Conservation (phyloP, 2,888 invertebrate genomes). For the Chloroclysta siterata region DNA sequence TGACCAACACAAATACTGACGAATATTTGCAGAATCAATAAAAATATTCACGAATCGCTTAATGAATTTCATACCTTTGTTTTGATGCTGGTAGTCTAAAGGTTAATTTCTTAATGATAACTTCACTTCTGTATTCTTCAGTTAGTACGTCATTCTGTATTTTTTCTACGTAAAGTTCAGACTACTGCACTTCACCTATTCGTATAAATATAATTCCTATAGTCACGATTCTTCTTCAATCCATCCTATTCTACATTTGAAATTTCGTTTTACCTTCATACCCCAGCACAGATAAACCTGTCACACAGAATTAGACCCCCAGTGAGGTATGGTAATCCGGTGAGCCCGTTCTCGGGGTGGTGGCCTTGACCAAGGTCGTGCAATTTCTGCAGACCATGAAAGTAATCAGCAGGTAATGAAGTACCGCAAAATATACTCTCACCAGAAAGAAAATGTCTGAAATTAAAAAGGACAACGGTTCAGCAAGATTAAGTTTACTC, state of each 20-base stretch:
- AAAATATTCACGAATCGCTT: not conserved
- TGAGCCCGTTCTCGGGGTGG: conserved; percentile 36
- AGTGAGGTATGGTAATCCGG: conserved; percentile 46
- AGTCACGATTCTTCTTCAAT: not conserved
- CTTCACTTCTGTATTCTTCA: not conserved
- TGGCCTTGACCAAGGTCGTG: conserved; percentile 50
- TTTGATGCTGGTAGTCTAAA: not conserved
- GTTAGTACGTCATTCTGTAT: no score
- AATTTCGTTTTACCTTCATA: conserved; percentile 19
- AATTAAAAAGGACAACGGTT: conserved; percentile 19
- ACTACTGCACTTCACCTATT: no score
- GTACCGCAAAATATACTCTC: not conserved
- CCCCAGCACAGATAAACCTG: conserved; percentile 33
- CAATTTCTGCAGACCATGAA: conserved; percentile 46
- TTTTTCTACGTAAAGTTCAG: no score
- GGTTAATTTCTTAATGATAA: not conserved
- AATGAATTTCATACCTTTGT: not conserved
- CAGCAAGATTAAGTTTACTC: conserved; percentile 13
- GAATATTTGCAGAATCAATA: conserved; percentile 9
- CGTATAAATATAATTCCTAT: no score
- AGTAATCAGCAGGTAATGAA: not conserved
- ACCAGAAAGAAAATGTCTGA: conserved; percentile 1
- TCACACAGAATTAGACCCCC: conserved; percentile 42
- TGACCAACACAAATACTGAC: conserved; percentile 6
- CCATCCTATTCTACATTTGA: conserved; percentile 5